Evolutionary conservation across 2,888 invertebrate species (phyloP), one percentile per base, ranked within the genome.

Genomic region (Drosophila subquinaria): DNA sequence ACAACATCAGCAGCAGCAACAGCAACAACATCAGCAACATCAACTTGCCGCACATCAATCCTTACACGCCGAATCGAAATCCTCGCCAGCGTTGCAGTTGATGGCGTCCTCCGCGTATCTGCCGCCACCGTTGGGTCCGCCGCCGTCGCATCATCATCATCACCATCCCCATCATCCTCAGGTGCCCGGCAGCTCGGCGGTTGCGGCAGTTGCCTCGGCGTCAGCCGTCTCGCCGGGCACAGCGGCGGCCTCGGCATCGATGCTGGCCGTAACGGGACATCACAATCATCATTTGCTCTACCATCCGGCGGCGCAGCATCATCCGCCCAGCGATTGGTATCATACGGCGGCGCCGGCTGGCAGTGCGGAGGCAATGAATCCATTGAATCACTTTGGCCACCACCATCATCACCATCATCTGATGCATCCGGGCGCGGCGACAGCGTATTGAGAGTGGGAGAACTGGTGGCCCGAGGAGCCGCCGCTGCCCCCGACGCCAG

Each of bases 361-460:
- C 90, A 66, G 84, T 5, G 90, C 92, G 48, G 93, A 93, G 59
- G 91, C 93, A 4, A 93, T 92, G 91, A 93, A 93, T 88, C 91
- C 92, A 45, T 80, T 93, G 55, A 92, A 94, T 87, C 94, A 94
- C 80, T 93, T 94, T 72, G 94, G 95, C 1, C 92, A 92, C 90
- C 95, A 95, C 86, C 94, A 95, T 90, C 94, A 94, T 70, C 95
- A 95, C 74, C 95, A 95, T 80, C 95, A 95, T 81, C 91, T 95
- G 84, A 94, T 95, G 94, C 95, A 95, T 92, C 95, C 95, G 33
- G 96, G 96, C 10, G 95, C 96, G 45, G 95, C 96, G 66, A 95
- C 96, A 68, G 96, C 96, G 56, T 96, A 96, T 94, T 96, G 95
- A 96, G 94, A 94, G 77, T 90, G 90, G 89, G 86, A 84, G 78